Percentiles rank a stretch among this genome's conserved stretches.
Conservation (phyloP, 2,797 vertebrate species). For the Danio tinwini region DNA sequence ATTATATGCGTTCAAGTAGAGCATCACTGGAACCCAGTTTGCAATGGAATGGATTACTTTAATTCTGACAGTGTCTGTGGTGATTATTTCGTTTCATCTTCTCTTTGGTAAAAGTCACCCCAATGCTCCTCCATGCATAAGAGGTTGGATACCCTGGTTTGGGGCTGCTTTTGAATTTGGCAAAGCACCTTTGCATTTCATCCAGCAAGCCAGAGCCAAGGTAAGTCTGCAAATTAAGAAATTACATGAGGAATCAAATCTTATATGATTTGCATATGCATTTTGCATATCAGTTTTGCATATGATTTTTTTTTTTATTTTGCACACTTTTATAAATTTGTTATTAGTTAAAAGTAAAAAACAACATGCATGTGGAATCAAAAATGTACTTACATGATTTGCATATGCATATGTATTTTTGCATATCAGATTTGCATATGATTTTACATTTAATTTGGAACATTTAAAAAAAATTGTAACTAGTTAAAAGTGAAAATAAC, state of each 20-base stretch:
- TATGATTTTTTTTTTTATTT: background rate
- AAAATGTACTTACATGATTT: background rate
- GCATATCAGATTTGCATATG: background rate
- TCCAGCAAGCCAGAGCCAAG: slow-evolving; percentile 78
- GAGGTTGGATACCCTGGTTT: slow-evolving; percentile 87
- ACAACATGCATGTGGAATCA: background rate
- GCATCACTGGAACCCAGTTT: background rate
- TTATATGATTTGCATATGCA: background rate
- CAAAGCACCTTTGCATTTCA: slow-evolving; percentile 81
- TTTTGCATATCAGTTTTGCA: background rate
- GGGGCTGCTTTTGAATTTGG: slow-evolving; percentile 81
- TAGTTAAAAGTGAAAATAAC: too few species aligned
- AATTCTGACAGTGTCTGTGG: slow-evolving; percentile 45
- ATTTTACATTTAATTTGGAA: background rate
- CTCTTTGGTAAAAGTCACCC: slow-evolving; percentile 59
- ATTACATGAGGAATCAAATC: background rate
- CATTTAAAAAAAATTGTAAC: background rate
- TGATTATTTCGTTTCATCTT: slow-evolving; percentile 63
- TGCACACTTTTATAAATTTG: background rate
- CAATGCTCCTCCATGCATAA: slow-evolving; percentile 76
- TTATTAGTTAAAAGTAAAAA: too few species aligned
- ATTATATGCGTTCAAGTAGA: background rate
- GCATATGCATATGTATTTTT: background rate
- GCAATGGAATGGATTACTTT: slow-evolving; percentile 62
- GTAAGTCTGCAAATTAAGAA: slow-evolving; percentile 64